Evolutionary conservation across 2,113 vertebrate genomes (phyloP).

Genomic region (Petrocephalus microphthalmus): DNA sequence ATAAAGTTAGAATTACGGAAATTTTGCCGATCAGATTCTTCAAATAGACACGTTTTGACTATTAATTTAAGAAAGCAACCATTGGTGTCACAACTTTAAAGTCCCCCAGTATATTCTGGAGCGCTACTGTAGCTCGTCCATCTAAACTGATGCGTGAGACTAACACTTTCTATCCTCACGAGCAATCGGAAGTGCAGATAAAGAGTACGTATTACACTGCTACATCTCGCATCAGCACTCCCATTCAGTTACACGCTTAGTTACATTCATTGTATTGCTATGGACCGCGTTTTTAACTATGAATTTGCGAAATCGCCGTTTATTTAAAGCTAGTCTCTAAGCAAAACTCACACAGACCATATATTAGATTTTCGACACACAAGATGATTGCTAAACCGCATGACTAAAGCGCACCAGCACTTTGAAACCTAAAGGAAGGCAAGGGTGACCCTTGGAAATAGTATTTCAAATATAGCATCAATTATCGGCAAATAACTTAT

Average conservation of each 20-base stretch:
- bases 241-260: not conserved
- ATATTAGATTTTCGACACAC: not conserved
- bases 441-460: not conserved
- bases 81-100: not conserved
- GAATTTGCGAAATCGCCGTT: not conserved
- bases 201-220: not conserved
- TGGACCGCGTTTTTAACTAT: not conserved
- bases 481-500: not conserved
- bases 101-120: not conserved
- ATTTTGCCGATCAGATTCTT: not conserved
- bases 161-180: not conserved
- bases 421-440: not conserved
- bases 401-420: not conserved
- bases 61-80: not conserved
- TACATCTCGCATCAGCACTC: not conserved
- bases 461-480: not conserved
- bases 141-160: not conserved
- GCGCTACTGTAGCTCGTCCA: not conserved
- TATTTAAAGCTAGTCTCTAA: not conserved
- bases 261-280: not conserved
- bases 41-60: not conserved
- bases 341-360: not conserved
- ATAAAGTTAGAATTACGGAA: conserved; percentile 9
- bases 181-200: not conserved
- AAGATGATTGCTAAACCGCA: not conserved